Evolutionary conservation across 2,113 vertebrate genomes (phyloP).

Genomic region (Labeo catla): DNA sequence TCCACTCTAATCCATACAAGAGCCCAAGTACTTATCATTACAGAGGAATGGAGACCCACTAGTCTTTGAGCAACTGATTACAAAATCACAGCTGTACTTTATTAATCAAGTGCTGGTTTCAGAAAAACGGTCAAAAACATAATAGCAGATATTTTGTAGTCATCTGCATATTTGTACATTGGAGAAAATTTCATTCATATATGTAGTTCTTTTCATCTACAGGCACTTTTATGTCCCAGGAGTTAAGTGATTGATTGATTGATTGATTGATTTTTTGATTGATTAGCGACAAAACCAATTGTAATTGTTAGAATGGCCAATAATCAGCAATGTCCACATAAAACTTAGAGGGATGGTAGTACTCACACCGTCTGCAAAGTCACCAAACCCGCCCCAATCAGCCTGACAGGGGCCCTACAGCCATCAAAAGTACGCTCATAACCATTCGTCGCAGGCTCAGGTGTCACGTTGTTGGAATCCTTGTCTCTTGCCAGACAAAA

Average conservation of each 20-base stretch:
- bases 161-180: background rate
- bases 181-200: background rate
- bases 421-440: too few relatives aligned
- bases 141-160: background rate
- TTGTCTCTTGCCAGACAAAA: too few relatives aligned
- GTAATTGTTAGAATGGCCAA: too few relatives aligned
- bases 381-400: too few relatives aligned
- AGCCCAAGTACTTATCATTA: constrained; percentile 7
- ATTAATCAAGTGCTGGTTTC: background rate
- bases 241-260: background rate
- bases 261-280: background rate
- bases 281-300: too few relatives aligned
- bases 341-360: too few relatives aligned
- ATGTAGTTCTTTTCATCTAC: background rate
- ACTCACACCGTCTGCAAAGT: too few relatives aligned
- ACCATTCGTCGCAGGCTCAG: too few relatives aligned
- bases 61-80: constrained; percentile 5
- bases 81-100: constrained; percentile 9
- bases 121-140: background rate
- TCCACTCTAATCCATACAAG: constrained; percentile 58
- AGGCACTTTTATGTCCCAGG: background rate
- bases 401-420: too few relatives aligned
- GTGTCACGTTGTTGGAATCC: too few relatives aligned
- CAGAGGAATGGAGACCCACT: background rate
- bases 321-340: too few relatives aligned